Evolutionary conservation across 2,888 invertebrate genomes (phyloP), one percentile per base, ranked within the genome.

Genomic region (Xylota sylvarum): DNA sequence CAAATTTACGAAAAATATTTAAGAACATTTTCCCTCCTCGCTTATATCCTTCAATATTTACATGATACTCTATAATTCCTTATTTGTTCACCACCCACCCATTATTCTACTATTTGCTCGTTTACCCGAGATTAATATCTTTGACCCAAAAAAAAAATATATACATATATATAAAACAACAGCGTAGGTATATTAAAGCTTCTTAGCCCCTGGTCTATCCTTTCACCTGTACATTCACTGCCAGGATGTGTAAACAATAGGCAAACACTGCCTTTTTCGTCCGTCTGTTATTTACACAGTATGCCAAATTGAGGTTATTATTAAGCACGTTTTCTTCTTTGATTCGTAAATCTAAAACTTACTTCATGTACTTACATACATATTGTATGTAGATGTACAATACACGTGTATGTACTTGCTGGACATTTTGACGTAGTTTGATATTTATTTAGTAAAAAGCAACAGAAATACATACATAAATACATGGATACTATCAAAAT

Each of bases 71-170:
- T 81, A 73, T 82, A 73, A 73, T 81, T 76, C 60, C 19, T 56
- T 84, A 46, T 70, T 74, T 80, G 43, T 60, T 70, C 30, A 50
- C 6, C 30, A 50, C 6, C 62, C 43, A 67, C 58, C 69, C 56
- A 48, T 30, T 50, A 52, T 40, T 76, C 37, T 52, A 52, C 43
- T 85, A 80, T 85, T 80, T 85, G 76, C 65, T 77, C 85, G 70
- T 85, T 81, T 81, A 60, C 32, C 67, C 9, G 67, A 77, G 86
- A 86, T 86, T 77, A 67, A 86, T 77, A 86, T 86, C 86, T 81
- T 43, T 73, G 60, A 69, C 81, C 72, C 52, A 56, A 23, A 85
- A 80, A 52, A 40, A 62, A 74, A 74, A 65, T 7, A 52, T 3
- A 23, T 23, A 23, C 1, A 23, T 23, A 23, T 23, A 23, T 23